Conservation (phyloP, 2,888 invertebrate species). For the Morpho helenor region DNA sequence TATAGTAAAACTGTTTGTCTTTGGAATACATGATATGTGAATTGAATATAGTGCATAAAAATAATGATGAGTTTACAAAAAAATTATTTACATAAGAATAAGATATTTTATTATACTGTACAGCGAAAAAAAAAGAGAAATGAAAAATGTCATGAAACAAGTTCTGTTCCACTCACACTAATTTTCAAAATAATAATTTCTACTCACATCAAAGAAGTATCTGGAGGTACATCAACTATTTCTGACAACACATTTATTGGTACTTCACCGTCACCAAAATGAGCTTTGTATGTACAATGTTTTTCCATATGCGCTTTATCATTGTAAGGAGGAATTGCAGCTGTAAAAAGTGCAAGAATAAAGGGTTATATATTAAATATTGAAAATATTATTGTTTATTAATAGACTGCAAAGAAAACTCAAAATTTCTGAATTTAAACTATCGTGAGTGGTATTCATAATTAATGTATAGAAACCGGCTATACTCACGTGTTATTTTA, state of each 20-base stretch:
- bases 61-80: no score
- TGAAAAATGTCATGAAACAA: no score
- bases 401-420: neutral
- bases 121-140: neutral
- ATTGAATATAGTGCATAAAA: neutral
- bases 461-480: no score
- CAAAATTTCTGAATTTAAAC: neutral
- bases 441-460: no score
- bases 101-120: neutral
- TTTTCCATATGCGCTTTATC: slow-evolving; percentile 43
- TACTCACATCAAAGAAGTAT: slow-evolving; percentile 18
- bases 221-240: slow-evolving; percentile 15
- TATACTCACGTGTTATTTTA: no score
- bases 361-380: neutral
- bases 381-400: neutral
- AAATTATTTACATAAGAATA: neutral
- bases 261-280: slow-evolving; percentile 38
- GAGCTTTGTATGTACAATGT: slow-evolving; percentile 35
- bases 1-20: no score
- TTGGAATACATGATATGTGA: no score
- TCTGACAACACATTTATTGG: slow-evolving; percentile 33
- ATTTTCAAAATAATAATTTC: neutral
- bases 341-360: slow-evolving; percentile 14
- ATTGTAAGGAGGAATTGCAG: slow-evolving; percentile 36
- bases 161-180: no score